phyloP scores from a whole-genome alignment of 1,140 invertebrate genomes.

The Drosophila funebris region DNA sequence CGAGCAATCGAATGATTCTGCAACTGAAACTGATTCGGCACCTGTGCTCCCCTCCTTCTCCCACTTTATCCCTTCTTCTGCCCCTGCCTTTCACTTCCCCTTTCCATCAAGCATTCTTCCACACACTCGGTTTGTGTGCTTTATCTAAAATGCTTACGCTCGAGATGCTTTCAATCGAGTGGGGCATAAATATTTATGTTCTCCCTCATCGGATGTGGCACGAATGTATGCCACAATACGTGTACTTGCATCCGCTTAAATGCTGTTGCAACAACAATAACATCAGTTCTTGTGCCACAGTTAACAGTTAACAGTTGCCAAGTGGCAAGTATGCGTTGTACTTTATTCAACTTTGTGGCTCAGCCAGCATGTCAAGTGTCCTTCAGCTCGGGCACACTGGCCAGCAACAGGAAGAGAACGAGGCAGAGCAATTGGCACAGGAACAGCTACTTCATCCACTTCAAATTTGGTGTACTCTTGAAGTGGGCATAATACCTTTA shows the following conservation, averaged over 20 bases:
- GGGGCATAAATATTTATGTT: constrained; percentile 76
- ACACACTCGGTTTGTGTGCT: constrained; percentile 26
- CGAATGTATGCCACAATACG: constrained; percentile 1
- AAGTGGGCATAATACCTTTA: constrained; percentile 12
- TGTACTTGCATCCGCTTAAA: constrained; percentile 16
- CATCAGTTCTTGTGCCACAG: constrained; percentile 57
- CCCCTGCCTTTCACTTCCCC: constrained; percentile 15
- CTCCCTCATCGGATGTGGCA: constrained; percentile 34
- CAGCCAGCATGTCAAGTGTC: constrained; percentile 69
- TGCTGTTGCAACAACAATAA: constrained; percentile 17
- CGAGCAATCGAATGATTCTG: constrained; percentile 15
- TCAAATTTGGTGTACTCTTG: background rate
- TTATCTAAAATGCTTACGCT: constrained; percentile 83
- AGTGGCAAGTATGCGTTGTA: constrained; percentile 50
- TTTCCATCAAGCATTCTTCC: no score
- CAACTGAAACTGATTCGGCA: constrained; percentile 30
- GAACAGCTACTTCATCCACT: constrained; percentile 29
- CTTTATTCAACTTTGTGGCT: constrained; percentile 15
- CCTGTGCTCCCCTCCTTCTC: background rate
- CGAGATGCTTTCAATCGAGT: constrained; percentile 76
- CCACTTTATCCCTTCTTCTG: constrained; percentile 9
- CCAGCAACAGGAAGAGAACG: constrained; percentile 47
- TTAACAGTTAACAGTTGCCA: constrained; percentile 59
- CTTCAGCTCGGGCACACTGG: constrained; percentile 46
- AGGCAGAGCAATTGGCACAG: constrained; percentile 23